These are phyloP conservation scores for Phenganax subtilis DNA, from an alignment of 92 coral and sea anemone genomes.

Conservation along the genomic window DNA sequence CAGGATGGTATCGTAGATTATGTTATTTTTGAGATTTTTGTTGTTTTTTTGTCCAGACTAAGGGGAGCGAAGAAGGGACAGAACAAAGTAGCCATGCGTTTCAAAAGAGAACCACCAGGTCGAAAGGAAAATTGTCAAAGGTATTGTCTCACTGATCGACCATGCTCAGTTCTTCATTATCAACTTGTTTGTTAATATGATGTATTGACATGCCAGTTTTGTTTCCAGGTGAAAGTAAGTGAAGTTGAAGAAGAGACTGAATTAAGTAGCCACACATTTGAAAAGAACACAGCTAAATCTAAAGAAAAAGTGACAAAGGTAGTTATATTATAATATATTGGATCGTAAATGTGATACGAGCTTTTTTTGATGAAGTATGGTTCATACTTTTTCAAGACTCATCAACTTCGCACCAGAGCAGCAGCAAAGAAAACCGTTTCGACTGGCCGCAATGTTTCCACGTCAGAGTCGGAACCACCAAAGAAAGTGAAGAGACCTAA, in stretches of 20 bases:
- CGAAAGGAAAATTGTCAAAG: too few relatives aligned
- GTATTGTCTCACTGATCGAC: too few relatives aligned
- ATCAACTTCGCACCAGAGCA: neutral
- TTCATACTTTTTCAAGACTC: neutral
- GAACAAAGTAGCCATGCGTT: too few relatives aligned
- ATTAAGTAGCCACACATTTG: neutral
- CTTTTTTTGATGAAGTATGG: neutral
- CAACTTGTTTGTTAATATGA: too few relatives aligned
- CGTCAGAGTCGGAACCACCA: neutral
- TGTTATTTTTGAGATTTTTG: too few relatives aligned
- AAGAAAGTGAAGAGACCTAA: neutral
- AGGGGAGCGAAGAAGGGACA: too few relatives aligned
- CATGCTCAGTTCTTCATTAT: too few relatives aligned
- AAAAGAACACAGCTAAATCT: neutral
- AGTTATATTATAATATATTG: neutral
- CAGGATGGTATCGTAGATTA: too few relatives aligned
- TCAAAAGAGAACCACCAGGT: too few relatives aligned
- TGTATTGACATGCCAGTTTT: too few relatives aligned
- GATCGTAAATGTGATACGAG: neutral
- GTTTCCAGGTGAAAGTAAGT: neutral
- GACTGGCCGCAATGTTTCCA: neutral
- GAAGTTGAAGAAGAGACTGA: neutral
- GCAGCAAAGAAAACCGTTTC: conserved; percentile 4
- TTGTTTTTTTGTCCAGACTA: too few relatives aligned
- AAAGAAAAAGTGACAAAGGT: neutral